Conservation (phyloP, 2,888 invertebrate genomes). For the Ormyrus rosae region DNA sequence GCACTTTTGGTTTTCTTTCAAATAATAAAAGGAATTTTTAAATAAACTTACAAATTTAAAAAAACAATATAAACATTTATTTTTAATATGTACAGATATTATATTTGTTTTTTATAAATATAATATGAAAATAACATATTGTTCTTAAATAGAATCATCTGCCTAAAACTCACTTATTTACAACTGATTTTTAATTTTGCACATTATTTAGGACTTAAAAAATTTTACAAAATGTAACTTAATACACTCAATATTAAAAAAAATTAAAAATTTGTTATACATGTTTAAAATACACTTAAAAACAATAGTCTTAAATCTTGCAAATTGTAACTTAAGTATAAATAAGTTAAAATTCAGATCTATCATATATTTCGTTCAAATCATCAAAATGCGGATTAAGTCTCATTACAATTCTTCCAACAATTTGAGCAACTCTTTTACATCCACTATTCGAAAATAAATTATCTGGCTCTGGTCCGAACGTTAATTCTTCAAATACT, state of each 20-base stretch:
- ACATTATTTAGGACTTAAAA: too few species aligned
- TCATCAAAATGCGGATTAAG: constrained; percentile 7
- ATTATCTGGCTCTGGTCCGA: constrained; percentile 44
- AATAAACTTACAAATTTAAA: neutral
- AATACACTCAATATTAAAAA: too few species aligned
- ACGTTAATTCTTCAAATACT: constrained; percentile 44
- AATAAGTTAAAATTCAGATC: constrained; percentile 24
- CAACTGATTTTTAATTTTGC: too few species aligned
- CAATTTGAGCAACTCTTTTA: constrained; percentile 46
- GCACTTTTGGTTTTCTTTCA: too few species aligned
- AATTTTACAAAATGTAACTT: too few species aligned
- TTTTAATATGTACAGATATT: neutral
- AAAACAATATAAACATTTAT: neutral
- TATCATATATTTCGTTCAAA: neutral
- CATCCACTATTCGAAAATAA: constrained; percentile 50
- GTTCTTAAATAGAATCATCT: neutral
- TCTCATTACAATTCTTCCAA: constrained; percentile 24
- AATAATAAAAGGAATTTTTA: too few species aligned
- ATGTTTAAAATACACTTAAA: too few species aligned
- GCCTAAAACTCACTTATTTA: neutral
- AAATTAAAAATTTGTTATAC: too few species aligned
- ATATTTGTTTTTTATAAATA: neutral
- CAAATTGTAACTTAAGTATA: neutral
- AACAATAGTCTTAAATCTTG: too few species aligned
- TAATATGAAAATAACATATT: neutral